Evolutionary conservation across 2,797 vertebrate species (phyloP), one percentile per base, ranked within the genome.

Genomic region (Myotis planiceps): DNA sequence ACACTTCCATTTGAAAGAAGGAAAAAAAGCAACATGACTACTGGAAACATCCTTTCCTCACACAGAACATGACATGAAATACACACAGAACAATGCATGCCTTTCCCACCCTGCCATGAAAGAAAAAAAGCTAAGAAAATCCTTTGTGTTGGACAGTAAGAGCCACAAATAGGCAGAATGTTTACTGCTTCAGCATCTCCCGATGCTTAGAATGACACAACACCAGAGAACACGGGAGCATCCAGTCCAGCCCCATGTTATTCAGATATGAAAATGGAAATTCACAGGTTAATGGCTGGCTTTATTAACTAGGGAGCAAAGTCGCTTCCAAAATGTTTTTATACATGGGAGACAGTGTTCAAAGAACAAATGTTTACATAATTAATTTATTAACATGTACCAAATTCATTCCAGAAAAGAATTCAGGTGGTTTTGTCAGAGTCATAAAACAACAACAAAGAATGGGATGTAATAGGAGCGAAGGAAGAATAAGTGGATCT

Each of bases 361-460:
- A 84, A 80, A 82, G 32, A 85, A 93, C 34, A 65, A 72, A 83
- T 65, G 60, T 88, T 87, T 87, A 87, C 29, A 13, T 37, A 80
- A 60, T 60, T 78, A 49, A 80, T 84, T 89, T 76, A 66, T 66
- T 89, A 68, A 49, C 68, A 55, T 47, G 19, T 34, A 60, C 18
- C 45, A 7, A 32, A 15, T 65, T 88, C 63, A 51, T 68, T 93
- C 55, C 49, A 90, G 82, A 81, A 88, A 88, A 66, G 19, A 68
- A 15, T 84, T 88, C 37, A n/a, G 14, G 45, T 55, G 6, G 32
- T 75, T 80, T 92, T 81, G 49, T 79, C 72, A 78, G 42, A 87
- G 66, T 60, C 80, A 55, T 37, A 32, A 81, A 80, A 49, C 4
- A 27, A 66, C 39, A 45, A 49, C 74, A 45, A 39, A 53, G 23